Evolutionary conservation across 2,888 invertebrate species (phyloP).

Genomic region (Disparrhopalites patrizii): DNA sequence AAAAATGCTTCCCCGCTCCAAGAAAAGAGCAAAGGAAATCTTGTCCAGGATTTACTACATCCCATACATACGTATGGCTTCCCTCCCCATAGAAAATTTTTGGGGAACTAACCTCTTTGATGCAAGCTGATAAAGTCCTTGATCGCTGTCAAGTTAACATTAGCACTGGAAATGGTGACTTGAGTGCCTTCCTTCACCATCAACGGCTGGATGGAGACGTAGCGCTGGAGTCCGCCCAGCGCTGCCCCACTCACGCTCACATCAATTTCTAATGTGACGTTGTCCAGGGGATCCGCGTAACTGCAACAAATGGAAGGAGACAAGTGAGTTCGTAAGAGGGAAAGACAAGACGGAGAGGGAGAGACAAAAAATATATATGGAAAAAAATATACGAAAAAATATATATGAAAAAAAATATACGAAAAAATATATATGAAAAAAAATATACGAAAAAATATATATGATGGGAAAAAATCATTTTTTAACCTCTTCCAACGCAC

Average conservation of each 20-base stretch:
- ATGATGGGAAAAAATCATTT: too few species aligned
- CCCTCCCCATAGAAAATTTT: too few species aligned
- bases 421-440: too few species aligned
- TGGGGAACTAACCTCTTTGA: conserved; percentile 46
- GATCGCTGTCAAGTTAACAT: conserved; percentile 47
- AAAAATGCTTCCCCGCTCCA: too few species aligned
- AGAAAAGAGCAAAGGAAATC: too few species aligned
- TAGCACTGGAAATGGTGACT: conserved; percentile 41
- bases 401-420: too few species aligned
- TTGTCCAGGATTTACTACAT: too few species aligned
- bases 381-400: neutral
- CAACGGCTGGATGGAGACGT: conserved; percentile 42
- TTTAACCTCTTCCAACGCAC: too few species aligned
- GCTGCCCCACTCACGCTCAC: conserved; percentile 47
- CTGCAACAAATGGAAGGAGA: conserved; percentile 26
- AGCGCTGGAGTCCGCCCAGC: conserved; percentile 47
- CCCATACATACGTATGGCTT: too few species aligned
- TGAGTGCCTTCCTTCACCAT: conserved; percentile 46
- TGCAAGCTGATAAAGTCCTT: conserved; percentile 47
- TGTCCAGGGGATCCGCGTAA: conserved; percentile 44
- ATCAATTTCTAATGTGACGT: conserved; percentile 45
- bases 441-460: too few species aligned
- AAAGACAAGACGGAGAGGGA: too few species aligned
- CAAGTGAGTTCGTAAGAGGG: neutral
- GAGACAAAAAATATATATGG: neutral